phyloP scores from a whole-genome alignment of 2,113 vertebrate genomes.

The Columba livia region DNA sequence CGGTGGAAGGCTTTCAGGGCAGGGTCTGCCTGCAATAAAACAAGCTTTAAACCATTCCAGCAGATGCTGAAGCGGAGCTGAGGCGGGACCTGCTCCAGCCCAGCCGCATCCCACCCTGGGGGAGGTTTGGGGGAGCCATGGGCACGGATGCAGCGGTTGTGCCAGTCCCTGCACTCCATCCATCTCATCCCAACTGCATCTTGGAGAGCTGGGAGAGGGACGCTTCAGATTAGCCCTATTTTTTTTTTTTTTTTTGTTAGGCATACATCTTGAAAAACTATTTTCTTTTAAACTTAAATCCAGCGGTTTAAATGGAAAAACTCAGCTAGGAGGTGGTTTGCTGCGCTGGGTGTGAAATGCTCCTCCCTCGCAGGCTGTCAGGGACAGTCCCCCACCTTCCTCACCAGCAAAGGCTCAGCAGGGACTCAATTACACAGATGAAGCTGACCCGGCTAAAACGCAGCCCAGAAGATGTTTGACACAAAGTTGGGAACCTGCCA shows the following conservation, averaged over 20 bases:
- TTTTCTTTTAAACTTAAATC: neutral
- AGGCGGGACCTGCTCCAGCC: neutral
- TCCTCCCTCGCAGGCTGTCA: neutral
- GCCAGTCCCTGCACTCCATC: neutral
- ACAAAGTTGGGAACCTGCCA: conserved; percentile 37
- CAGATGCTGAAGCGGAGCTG: neutral
- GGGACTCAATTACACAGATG: conserved; percentile 7
- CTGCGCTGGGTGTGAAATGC: neutral
- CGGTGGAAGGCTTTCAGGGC: neutral
- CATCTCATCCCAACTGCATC: neutral
- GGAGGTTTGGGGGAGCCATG: neutral
- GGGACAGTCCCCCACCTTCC: neutral
- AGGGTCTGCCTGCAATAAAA: neutral
- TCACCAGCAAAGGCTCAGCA: neutral
- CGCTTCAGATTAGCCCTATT: neutral
- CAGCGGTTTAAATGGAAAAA: neutral
- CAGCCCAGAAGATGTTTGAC: neutral
- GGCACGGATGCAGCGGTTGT: fast-evolving
- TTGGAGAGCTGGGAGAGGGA: neutral
- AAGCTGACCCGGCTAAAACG: neutral
- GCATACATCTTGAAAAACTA: neutral
- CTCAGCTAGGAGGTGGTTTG: neutral
- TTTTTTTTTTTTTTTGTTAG: neutral
- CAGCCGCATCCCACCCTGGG: neutral
- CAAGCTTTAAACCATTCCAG: neutral